A percentile compares a stretch with the other conserved stretches of the same genome.
phyloP scores from a whole-genome alignment of 2,113 vertebrate genomes.

The Madoqua kirkii region DNA sequence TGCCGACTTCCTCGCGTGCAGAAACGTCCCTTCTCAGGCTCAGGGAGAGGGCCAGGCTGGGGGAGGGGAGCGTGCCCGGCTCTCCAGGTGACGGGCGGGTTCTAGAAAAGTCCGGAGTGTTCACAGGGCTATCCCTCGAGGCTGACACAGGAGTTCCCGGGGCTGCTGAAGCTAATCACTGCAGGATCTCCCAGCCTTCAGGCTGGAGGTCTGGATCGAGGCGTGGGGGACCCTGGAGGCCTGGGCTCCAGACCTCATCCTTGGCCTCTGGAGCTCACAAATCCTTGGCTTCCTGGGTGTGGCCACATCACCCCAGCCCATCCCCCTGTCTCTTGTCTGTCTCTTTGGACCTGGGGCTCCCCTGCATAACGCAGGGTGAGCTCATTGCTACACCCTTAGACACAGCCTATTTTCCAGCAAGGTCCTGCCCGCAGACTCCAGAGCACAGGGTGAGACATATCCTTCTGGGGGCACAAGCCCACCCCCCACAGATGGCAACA shows the following conservation, averaged over 20 bases:
- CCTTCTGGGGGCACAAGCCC: not conserved
- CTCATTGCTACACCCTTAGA: not conserved
- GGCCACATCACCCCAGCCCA: rapidly evolving
- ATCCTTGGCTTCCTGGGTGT: no score
- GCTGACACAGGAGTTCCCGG: not conserved
- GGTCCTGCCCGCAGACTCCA: not conserved
- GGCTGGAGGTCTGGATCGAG: not conserved
- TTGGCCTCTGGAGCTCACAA: rapidly evolving
- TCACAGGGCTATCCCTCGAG: not conserved
- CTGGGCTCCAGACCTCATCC: not conserved
- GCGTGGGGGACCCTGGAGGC: not conserved
- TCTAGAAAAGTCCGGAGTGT: rapidly evolving
- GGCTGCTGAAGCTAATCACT: not conserved
- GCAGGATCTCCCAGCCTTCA: no score
- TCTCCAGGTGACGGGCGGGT: not conserved
- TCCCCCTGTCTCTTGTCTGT: no score
- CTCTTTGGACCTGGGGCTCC: not conserved
- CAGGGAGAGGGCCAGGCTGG: not conserved
- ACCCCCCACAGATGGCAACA: not conserved
- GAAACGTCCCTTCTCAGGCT: rapidly evolving
- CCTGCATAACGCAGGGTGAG: not conserved
- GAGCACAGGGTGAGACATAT: rapidly evolving
- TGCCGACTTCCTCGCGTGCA: not conserved
- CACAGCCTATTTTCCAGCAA: not conserved
- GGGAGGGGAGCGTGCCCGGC: rapidly evolving